A percentile compares a stretch with the other conserved stretches of the same genome.
phyloP scores from a whole-genome alignment of 2,888 invertebrate species.

The Spicauda simplicius region DNA sequence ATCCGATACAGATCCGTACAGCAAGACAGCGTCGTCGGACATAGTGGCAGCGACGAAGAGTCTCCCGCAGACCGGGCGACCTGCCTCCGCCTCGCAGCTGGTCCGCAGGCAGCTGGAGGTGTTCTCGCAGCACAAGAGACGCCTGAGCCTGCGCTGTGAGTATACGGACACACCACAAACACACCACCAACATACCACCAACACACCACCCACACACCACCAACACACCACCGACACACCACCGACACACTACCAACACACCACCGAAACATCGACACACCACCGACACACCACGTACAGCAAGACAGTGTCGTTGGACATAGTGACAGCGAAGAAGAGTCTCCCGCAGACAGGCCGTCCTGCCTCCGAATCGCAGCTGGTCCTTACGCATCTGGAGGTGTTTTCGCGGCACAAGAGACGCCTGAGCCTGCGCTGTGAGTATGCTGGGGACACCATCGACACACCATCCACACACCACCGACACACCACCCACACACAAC shows the following conservation, averaged over 20 bases:
- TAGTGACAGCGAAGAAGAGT: constrained; percentile 46
- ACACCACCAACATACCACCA: too few species aligned
- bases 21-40: constrained; percentile 64
- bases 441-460: too few species aligned
- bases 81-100: constrained; percentile 71
- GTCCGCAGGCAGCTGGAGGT: constrained; percentile 71
- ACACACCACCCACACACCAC: too few species aligned
- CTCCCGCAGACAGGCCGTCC: constrained; percentile 57
- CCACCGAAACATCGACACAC: too few species aligned
- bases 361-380: constrained; percentile 70
- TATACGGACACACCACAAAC: constrained; percentile 30
- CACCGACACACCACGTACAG: constrained; percentile 50
- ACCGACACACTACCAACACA: too few species aligned
- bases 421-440: constrained; percentile 72
- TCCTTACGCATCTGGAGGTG: constrained; percentile 69
- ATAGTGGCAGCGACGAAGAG: constrained; percentile 48
- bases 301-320: constrained; percentile 64
- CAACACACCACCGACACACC: too few species aligned
- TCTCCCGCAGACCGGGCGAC: constrained; percentile 54
- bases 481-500: too few species aligned
- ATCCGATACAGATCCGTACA: constrained; percentile 60
- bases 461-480: too few species aligned
- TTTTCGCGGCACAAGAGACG: constrained; percentile 61
- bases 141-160: constrained; percentile 73
- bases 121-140: constrained; percentile 57